Base-by-base conservation (phyloP, 1,140 invertebrate genomes). In the Lethocerus indicus region DNA sequence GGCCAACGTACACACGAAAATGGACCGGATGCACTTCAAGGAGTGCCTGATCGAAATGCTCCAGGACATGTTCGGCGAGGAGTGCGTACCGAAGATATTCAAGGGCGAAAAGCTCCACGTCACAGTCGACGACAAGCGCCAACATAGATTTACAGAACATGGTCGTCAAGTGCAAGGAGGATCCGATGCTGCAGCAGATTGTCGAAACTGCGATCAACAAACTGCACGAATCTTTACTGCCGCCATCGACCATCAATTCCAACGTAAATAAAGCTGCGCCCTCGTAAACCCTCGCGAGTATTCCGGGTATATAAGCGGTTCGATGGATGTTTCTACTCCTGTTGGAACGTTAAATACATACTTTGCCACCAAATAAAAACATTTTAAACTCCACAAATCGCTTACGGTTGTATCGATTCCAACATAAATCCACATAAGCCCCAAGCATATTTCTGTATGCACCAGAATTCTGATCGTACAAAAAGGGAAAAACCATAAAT, bases 51-150 rank as follows among this genome's bases (percentile, higher is more conserved):
- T 93, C 54, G 87, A 92, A 26, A 53, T 50, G 47, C 48, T 53
- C 4, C 47, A 88, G 62, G 87, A 92, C 59, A 91, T 94, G 82
- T 97, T 94, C 70, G 93, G 92, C 0, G 83, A 90, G 57, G 87
- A 87, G 54, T 81, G 87, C 21, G 86, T 95, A n/a, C 87, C 87
- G 1, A 94, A 94, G 67, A 81, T 93, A 55, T 90, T 94, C 58
- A 87, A 88, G 64, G 87, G 87, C 0, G 88, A 95, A 58, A 82
- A 83, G 55, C 65, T 96, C 6, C 79, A 82, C 54, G 82, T 97
- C 0, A 79, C 75, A 0, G 85, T 95, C 0, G 82, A 89, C 62
- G 80, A 78, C 1, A 51, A 76, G 76, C 27, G 91, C 88, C 0
- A 76, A 84, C 52, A 87, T 97, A 44, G 87, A 95, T 66, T 64